These are phyloP conservation scores for Chironex yamaguchii DNA, from an alignment of 30 jellyfish, hydroid and myxozoan genomes.

Conservation along the genomic window DNA sequence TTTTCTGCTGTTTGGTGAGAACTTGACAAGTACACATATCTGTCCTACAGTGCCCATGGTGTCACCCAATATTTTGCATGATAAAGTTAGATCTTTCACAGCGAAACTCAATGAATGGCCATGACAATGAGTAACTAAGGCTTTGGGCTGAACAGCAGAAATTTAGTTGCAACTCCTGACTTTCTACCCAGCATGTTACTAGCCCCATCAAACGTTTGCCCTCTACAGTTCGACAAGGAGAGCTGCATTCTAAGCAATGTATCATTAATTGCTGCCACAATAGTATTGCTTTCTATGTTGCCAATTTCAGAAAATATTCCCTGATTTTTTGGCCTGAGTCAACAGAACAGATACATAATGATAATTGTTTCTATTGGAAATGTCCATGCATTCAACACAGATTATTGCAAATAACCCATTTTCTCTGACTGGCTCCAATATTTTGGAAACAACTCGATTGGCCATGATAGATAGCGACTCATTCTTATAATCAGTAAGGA, in stretches of 20 bases:
- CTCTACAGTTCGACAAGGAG: slow-evolving; percentile 68
- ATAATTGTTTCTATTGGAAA: slow-evolving; percentile 52
- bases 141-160: slow-evolving; percentile 62
- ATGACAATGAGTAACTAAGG: slow-evolving; percentile 78
- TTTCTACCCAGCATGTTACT: slow-evolving; percentile 82
- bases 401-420: slow-evolving; percentile 61
- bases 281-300: slow-evolving; percentile 65
- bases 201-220: slow-evolving; percentile 80
- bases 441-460: slow-evolving; percentile 24
- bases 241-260: slow-evolving; percentile 65
- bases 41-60: slow-evolving; percentile 61
- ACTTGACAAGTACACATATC: slow-evolving; percentile 46
- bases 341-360: slow-evolving; percentile 64
- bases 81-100: slow-evolving; percentile 58
- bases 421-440: slow-evolving; percentile 14
- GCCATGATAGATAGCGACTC: slow-evolving; percentile 40
- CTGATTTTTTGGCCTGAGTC: slow-evolving; percentile 41
- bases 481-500: slow-evolving; percentile 48
- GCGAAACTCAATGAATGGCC: slow-evolving; percentile 78
- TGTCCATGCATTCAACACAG: slow-evolving; percentile 75
- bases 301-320: slow-evolving; percentile 70
- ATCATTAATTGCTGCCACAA: slow-evolving; percentile 70
- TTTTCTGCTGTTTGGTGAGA: slow-evolving; percentile 53
- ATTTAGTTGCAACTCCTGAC: slow-evolving; percentile 84
- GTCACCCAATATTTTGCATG: slow-evolving; percentile 48